These are phyloP conservation scores for Brachionus plicatilis DNA, from an alignment of 1,140 invertebrate species.

Conservation along the genomic window DNA sequence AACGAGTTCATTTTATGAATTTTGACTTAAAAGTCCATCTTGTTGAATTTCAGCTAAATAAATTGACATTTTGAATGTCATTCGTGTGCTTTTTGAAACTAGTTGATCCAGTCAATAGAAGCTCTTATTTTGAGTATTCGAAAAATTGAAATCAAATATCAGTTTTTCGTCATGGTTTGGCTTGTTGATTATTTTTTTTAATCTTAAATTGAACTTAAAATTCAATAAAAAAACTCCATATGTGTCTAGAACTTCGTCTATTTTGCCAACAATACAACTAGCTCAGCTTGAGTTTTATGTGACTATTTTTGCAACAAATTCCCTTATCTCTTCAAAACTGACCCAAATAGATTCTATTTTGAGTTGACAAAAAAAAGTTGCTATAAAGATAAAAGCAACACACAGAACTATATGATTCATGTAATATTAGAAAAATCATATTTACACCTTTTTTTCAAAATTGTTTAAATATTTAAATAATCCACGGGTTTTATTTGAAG, in stretches of 20 bases:
- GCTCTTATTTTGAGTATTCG: background rate
- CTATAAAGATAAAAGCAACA: background rate
- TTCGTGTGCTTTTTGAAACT: background rate
- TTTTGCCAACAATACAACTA: background rate
- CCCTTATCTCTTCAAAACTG: background rate
- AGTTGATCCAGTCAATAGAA: background rate
- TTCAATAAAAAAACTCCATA: background rate
- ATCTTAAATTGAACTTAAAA: background rate
- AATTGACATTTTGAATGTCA: background rate
- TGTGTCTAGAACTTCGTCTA: background rate
- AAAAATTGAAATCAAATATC: constrained; percentile 3
- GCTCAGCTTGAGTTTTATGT: background rate
- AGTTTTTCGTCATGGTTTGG: background rate
- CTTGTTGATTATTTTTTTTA: background rate
- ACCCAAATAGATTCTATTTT: background rate
- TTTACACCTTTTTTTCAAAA: background rate
- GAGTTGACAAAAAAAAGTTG: background rate
- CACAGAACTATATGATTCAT: background rate
- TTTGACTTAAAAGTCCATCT: background rate
- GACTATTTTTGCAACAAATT: background rate
- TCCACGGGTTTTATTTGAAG: background rate
- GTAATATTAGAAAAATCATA: background rate
- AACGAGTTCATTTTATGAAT: background rate
- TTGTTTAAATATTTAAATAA: constrained; percentile 4
- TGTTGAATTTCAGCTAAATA: background rate